These are phyloP conservation scores for Athalia cordata DNA, from an alignment of 2,888 invertebrate species.

Conservation along the genomic window DNA sequence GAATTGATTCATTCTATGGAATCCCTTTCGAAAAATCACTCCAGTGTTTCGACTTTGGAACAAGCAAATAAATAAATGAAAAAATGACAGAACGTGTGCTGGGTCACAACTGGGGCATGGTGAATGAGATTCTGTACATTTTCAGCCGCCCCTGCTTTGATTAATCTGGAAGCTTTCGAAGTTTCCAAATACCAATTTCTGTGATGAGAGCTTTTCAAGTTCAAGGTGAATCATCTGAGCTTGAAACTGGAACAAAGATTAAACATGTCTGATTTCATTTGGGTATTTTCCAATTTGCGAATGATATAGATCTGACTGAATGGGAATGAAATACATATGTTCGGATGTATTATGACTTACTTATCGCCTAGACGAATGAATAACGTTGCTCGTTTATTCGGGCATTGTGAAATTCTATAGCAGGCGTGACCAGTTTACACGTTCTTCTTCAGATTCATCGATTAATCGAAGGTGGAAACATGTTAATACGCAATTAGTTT, in stretches of 20 bases:
- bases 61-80: background rate
- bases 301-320: no score
- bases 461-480: background rate
- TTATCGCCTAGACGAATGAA: background rate
- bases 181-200: background rate
- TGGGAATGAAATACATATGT: no score
- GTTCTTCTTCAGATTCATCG: background rate
- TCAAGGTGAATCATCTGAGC: no score
- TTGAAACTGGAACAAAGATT: no score
- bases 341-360: no score
- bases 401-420: background rate
- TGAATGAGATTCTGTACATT: background rate
- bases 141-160: background rate
- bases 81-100: background rate
- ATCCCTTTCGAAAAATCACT: constrained; percentile 18
- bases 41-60: constrained; percentile 1
- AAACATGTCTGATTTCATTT: no score
- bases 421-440: background rate
- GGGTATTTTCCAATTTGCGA: no score
- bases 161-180: background rate
- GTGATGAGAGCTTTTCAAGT: background rate
- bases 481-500: background rate
- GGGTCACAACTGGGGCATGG: background rate
- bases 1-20: background rate
- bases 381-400: background rate